These are phyloP conservation scores for Nymphalis c-album DNA, from an alignment of 2,888 invertebrate genomes.

Conservation along the genomic window DNA sequence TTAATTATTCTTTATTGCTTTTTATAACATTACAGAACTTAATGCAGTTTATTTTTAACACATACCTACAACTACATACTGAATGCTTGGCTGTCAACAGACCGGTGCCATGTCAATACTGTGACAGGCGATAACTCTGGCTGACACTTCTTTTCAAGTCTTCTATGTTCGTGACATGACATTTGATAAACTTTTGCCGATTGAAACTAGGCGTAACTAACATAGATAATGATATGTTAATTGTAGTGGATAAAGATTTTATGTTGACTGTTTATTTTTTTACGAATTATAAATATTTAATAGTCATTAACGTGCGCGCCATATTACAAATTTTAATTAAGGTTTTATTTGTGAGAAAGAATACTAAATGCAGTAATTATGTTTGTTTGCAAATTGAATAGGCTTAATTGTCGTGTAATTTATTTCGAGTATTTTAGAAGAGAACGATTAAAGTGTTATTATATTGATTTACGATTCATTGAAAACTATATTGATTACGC, in stretches of 20 bases:
- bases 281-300: background rate
- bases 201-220: too few relatives aligned
- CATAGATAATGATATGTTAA: background rate
- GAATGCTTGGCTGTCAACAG: too few relatives aligned
- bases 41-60: too few relatives aligned
- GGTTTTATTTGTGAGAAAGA: constrained; percentile 26
- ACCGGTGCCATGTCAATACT: too few relatives aligned
- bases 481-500: background rate
- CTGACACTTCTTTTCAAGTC: too few relatives aligned
- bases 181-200: too few relatives aligned
- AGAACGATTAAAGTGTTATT: constrained; percentile 11
- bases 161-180: too few relatives aligned
- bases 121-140: too few relatives aligned
- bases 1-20: too few relatives aligned
- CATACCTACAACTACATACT: too few relatives aligned
- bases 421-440: constrained; percentile 14
- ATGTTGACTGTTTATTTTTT: background rate
- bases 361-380: constrained; percentile 26
- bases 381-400: constrained; percentile 34
- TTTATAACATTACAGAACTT: too few relatives aligned
- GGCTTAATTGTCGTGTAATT: constrained; percentile 30
- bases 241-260: background rate
- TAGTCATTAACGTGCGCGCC: background rate
- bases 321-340: background rate
- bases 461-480: background rate